These are phyloP conservation scores for Tetragonisca angustula DNA, from an alignment of 2,888 invertebrate genomes.

Conservation along the genomic window DNA sequence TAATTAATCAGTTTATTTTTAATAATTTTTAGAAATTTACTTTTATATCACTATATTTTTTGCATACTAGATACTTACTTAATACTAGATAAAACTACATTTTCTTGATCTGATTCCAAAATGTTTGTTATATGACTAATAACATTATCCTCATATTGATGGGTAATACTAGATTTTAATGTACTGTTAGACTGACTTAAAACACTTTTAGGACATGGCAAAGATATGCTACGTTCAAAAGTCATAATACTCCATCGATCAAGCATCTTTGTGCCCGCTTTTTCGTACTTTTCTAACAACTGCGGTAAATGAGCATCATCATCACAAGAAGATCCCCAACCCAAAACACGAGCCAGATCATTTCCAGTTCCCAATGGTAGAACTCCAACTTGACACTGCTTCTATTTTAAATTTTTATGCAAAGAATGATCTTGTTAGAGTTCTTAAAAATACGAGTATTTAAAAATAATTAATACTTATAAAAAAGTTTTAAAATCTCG, in stretches of 20 bases:
- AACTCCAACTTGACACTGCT: slow-evolving; percentile 97
- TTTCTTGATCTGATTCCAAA: slow-evolving; percentile 92
- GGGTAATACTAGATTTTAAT: slow-evolving; percentile 86
- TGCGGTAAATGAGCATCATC: slow-evolving; percentile 97
- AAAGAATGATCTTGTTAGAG: slow-evolving; percentile 54
- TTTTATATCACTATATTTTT: neutral
- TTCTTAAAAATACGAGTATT: slow-evolving; percentile 8
- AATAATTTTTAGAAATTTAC: neutral
- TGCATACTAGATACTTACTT: slow-evolving; percentile 85
- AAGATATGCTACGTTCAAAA: slow-evolving; percentile 90
- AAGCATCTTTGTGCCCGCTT: slow-evolving; percentile 98
- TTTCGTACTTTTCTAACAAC: slow-evolving; percentile 96
- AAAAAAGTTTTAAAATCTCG: neutral
- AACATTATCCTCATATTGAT: slow-evolving; percentile 90
- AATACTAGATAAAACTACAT: slow-evolving; percentile 89
- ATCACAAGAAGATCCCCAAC: slow-evolving; percentile 98
- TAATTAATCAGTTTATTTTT: neutral
- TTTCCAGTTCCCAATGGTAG: slow-evolving; percentile 98
- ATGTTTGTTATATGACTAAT: slow-evolving; percentile 94
- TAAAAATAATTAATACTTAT: neutral
- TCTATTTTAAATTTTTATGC: slow-evolving; percentile 85
- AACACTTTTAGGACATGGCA: slow-evolving; percentile 86
- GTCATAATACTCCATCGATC: slow-evolving; percentile 99
- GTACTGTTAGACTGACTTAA: slow-evolving; percentile 85
- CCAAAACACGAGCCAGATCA: slow-evolving; percentile 96